A percentile compares a stretch with the other conserved stretches of the same genome.
Conservation (phyloP, 92 coral and sea anemone genomes). For the Parazoanthus swiftii region DNA sequence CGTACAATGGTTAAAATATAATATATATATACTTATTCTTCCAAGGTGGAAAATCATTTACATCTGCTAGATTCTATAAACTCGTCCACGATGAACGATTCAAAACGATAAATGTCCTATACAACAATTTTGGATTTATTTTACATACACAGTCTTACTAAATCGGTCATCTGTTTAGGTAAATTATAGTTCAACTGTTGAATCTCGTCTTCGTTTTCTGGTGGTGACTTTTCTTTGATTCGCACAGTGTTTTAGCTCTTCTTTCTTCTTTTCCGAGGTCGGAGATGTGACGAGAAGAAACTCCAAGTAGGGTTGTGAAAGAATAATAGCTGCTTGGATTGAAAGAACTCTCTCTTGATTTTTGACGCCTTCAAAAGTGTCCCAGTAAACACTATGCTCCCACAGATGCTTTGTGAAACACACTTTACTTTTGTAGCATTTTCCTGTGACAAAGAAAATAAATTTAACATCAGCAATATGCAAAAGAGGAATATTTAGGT, state of each 20-base stretch:
- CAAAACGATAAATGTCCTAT: conserved; percentile 65
- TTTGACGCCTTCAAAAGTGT: conserved; percentile 94
- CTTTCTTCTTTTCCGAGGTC: conserved; percentile 88
- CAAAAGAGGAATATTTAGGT: conserved; percentile 1
- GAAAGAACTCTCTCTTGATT: conserved; percentile 98
- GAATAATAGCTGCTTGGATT: conserved; percentile 97
- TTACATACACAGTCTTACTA: conserved; percentile 45
- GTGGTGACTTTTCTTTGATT: conserved; percentile 65
- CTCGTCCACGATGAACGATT: conserved; percentile 45
- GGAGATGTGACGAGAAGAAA: conserved; percentile 98
- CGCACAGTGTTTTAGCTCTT: conserved; percentile 68
- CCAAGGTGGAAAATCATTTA: conserved; percentile 62
- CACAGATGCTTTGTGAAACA: conserved; percentile 98
- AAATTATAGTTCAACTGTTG: conserved; percentile 82
- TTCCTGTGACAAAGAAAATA: conserved; percentile 67
- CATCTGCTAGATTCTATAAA: conserved; percentile 54
- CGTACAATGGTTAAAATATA: conserved; percentile 31
- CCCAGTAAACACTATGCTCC: conserved; percentile 99
- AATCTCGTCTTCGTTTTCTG: conserved; percentile 83
- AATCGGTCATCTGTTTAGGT: conserved; percentile 44
- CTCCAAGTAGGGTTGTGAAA: conserved; percentile 97
- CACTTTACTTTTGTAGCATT: conserved; percentile 94
- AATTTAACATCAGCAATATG: conserved; percentile 30
- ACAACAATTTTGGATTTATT: conserved; percentile 57
- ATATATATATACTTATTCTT: conserved; percentile 44